These are phyloP conservation scores for Mesorhabditis belari DNA, from an alignment of 2,888 invertebrate genomes.

Conservation along the genomic window DNA sequence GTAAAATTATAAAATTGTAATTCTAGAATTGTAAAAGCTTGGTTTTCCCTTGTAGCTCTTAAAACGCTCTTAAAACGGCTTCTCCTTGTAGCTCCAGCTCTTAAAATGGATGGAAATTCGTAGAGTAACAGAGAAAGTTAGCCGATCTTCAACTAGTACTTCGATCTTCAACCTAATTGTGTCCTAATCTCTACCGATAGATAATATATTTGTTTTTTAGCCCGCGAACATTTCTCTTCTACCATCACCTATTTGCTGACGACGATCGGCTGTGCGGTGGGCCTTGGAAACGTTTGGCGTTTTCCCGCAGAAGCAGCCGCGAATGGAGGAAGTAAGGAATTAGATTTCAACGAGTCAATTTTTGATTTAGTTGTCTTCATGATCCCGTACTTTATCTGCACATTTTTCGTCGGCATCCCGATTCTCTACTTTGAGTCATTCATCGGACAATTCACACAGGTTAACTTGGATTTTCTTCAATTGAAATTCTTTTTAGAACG, in stretches of 20 bases:
- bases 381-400: not conserved
- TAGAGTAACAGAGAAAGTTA: too few relatives aligned
- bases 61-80: too few relatives aligned
- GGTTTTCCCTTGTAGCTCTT: too few relatives aligned
- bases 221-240: not conserved
- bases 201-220: too few relatives aligned
- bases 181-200: too few relatives aligned
- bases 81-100: too few relatives aligned
- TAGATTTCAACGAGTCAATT: not conserved
- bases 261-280: not conserved
- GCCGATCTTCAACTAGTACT: too few relatives aligned
- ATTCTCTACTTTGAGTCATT: not conserved
- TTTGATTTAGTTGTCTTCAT: not conserved
- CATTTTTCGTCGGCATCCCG: not conserved
- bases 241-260: not conserved
- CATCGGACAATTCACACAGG: not conserved
- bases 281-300: not conserved
- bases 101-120: too few relatives aligned
- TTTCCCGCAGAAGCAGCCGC: not conserved
- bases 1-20: too few relatives aligned
- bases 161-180: too few relatives aligned
- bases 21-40: too few relatives aligned
- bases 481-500: not conserved
- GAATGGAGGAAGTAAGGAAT: not conserved
- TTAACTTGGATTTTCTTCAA: not conserved